phyloP scores from a whole-genome alignment of 2,113 vertebrate species.

The Caretta caretta region DNA sequence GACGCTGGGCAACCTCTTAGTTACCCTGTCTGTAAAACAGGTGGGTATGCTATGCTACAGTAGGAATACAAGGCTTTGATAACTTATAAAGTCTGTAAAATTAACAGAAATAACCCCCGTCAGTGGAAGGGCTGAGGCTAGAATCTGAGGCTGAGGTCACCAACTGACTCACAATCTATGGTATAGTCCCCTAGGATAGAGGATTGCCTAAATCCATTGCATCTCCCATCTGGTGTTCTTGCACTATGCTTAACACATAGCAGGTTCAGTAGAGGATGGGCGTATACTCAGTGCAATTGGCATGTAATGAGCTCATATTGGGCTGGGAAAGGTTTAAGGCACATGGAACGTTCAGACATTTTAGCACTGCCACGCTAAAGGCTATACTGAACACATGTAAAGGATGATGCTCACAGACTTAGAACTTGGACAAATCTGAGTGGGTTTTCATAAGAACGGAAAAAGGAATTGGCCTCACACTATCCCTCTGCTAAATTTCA shows the following conservation, averaged over 20 bases:
- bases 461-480: background rate
- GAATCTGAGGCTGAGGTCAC: no score
- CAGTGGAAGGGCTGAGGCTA: background rate
- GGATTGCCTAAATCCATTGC: background rate
- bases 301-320: background rate
- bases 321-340: background rate
- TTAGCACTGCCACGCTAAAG: background rate
- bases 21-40: background rate
- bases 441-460: background rate
- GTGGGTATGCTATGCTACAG: background rate
- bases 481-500: background rate
- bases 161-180: background rate
- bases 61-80: background rate
- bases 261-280: background rate
- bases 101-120: background rate
- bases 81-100: background rate
- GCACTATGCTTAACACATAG: background rate
- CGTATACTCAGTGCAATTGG: background rate
- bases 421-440: background rate
- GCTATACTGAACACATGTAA: background rate
- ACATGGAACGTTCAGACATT: background rate
- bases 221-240: background rate
- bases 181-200: background rate
- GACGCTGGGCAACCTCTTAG: background rate
- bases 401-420: background rate